Evolutionary conservation across 2,888 invertebrate genomes (phyloP), one percentile per base, ranked within the genome.

Genomic region (Polia nebulosa): DNA sequence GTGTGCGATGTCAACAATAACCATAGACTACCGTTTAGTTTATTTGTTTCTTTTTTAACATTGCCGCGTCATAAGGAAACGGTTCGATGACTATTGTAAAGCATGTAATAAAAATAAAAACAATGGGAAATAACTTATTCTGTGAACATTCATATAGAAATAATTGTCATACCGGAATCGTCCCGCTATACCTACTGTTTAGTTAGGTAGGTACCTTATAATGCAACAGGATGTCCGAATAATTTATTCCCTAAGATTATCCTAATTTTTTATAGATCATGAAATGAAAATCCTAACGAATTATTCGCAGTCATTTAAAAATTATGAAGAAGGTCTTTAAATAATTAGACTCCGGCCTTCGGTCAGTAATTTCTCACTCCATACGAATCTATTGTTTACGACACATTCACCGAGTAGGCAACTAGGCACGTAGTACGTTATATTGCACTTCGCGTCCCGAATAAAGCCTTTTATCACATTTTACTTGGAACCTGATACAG

Each of bases 381-480:
- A 15, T 20, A 53, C 13, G 15, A 36, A 32, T 39, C 25, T 25
- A 52, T 39, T 53, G 15, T 32, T 15, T 39, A 27, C 2, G 3
- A 22, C 32, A 52, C 34, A 11, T 20, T 25, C 36, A 13, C 32
- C 8, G n/a, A 27, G 41, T 41, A n/a, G n/a, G 17, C 39, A 2
- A 27, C 27, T 52, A 45, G 20, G 15, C 47, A 41, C 15, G 32
- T 39, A 69, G 32, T 39, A 69, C 41, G 27, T 56, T 49, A 22
- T 58, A 55, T 58, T 72, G 27, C 22, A 57, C 53, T 72, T 34
- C 27, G 59, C 29, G 39, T 15, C 34, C 22, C 29, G 65, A 32
- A 60, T 52, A 60, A 60, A 47, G 56, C 56, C 60, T 74, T 74
- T 79, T 79, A 67, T 75, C 41, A 75, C 53, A 67, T 56, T 74